A percentile compares a stretch with the other conserved stretches of the same genome.
These are phyloP conservation scores for Lasioglossum oenotherae DNA, from an alignment of 2,888 invertebrate species.

Conservation along the genomic window DNA sequence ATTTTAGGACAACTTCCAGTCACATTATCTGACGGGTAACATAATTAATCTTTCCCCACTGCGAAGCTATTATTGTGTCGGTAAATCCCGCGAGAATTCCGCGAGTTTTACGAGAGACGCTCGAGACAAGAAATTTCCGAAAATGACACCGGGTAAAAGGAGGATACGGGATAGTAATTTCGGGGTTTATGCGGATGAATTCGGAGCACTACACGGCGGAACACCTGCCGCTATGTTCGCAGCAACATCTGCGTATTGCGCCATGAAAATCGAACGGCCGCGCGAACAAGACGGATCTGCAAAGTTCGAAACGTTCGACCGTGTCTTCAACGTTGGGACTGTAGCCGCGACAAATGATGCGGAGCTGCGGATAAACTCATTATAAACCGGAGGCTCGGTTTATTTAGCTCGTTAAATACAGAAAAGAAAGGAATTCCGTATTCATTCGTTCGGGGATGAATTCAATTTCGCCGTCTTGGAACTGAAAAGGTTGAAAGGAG, in stretches of 20 bases:
- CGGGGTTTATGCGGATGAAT: not conserved
- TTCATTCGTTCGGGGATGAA: not conserved
- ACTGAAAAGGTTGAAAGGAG: not conserved
- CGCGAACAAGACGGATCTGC: not conserved
- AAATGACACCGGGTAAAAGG: not conserved
- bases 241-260: slow-evolving; percentile 3
- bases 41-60: not conserved
- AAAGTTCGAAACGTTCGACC: not conserved
- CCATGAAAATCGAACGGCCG: not conserved
- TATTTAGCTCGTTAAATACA: not conserved
- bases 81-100: not conserved
- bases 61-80: not conserved
- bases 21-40: not conserved
- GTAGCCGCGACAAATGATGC: not conserved
- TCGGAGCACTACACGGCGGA: not conserved
- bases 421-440: not conserved
- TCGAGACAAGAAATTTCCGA: not conserved
- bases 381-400: not conserved
- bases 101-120: not conserved
- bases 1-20: no score
- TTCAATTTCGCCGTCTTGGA: not conserved
- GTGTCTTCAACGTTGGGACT: not conserved
- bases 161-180: not conserved
- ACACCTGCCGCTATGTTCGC: not conserved
- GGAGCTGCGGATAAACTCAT: not conserved